Evolutionary conservation across 2,888 invertebrate species (phyloP).

Genomic region (Dynastes tityus): DNA sequence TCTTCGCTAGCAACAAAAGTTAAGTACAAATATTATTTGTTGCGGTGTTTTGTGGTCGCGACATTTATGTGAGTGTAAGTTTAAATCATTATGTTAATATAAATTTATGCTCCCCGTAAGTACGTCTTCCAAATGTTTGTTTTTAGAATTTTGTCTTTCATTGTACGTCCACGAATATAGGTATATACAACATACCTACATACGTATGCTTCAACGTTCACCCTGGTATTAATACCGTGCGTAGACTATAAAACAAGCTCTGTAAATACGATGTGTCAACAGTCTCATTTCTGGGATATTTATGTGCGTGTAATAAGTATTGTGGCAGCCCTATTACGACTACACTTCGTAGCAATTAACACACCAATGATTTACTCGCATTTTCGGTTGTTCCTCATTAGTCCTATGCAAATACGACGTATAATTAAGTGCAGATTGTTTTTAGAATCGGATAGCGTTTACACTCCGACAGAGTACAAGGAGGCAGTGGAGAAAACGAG

Average conservation of each 20-base stretch:
- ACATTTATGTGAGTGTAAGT: slow-evolving; percentile 8
- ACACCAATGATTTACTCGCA: slow-evolving; percentile 50
- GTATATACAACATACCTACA: neutral
- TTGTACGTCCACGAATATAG: neutral
- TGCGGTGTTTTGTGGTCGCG: neutral
- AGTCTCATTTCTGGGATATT: slow-evolving; percentile 51
- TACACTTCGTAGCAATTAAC: slow-evolving; percentile 51
- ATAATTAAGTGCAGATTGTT: slow-evolving; percentile 46
- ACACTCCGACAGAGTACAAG: slow-evolving; percentile 6
- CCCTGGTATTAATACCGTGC: slow-evolving; percentile 43
- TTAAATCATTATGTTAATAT: slow-evolving; percentile 16
- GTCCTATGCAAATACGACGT: slow-evolving; percentile 52
- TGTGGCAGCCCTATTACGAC: slow-evolving; percentile 46
- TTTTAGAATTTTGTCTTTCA: neutral
- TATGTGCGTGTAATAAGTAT: slow-evolving; percentile 52
- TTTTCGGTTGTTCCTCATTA: slow-evolving; percentile 51
- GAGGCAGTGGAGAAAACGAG: slow-evolving; percentile 26
- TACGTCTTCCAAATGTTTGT: slow-evolving; percentile 10
- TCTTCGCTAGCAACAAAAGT: neutral
- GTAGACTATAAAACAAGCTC: slow-evolving; percentile 50
- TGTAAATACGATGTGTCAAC: slow-evolving; percentile 52
- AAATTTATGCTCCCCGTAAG: neutral
- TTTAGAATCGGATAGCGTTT: slow-evolving; percentile 29
- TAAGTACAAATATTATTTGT: neutral
- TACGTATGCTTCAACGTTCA: slow-evolving; percentile 17